Evolutionary conservation across 2,797 vertebrate genomes (phyloP), one percentile per base, ranked within the genome.

Genomic region (Sebastes kiyomatsui): DNA sequence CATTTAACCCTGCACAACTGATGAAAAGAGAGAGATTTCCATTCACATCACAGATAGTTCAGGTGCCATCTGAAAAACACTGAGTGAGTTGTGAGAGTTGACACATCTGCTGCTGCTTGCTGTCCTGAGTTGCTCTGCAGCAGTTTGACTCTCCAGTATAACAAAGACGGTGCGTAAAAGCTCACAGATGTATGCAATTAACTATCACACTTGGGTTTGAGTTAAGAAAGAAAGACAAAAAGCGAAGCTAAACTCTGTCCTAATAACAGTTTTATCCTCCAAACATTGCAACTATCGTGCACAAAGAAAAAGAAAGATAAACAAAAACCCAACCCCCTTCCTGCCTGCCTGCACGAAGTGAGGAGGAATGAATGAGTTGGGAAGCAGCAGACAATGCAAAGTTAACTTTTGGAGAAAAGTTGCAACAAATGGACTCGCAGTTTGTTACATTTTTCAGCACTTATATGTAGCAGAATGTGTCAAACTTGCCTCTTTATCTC

Each of bases 151-250:
- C 33, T 42, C 32, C 2, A 56, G 23, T 20, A 4, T 38, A 4
- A 72, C 79, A 88, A 81, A 90, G 69, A 69, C 11, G 33, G 27
- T 10, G 56, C 58, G 75, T n/a, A 20, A 55, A 75, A n/a, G 49
- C 12, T 66, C 61, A 62, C 94, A 95, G 85, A 94, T 94, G 92
- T 79, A 69, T 74, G 30, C 81, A 92, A 94, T 93, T 90, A 93
- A 77, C 65, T 35, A 84, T 7, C 73, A 38, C 72, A 30, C 58
- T 64, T 55, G 8, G 13, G 54, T 70, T 81, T 56, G 42, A 33
- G 14, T 20, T 20, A 7, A 54, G 28, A 32, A 14, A 42, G 38
- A 3, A 18, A 46, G 3, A 33, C 13, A 6, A 75, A 54, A 18
- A 3, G 35, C 35, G 14, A 56, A 38, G 25, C 22, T 52, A 14